Conservation (phyloP, 2,888 invertebrate genomes). For the Tribolium freemani region DNA sequence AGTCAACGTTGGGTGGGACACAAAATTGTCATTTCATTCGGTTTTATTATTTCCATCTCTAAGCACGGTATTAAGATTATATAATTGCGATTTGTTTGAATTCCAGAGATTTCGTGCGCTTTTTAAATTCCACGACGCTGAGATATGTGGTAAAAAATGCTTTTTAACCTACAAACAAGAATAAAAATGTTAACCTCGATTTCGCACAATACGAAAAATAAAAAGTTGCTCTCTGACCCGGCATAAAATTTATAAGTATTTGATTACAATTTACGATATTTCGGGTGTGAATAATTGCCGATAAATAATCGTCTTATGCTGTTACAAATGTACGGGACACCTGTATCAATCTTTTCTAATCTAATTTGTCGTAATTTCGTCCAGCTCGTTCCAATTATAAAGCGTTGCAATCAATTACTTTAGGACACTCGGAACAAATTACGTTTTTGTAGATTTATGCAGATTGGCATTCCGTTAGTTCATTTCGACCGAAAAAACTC, state of each 20-base stretch:
- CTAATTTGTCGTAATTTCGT: neutral
- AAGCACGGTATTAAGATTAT: slow-evolving; percentile 6
- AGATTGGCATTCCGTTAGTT: neutral
- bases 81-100: slow-evolving; percentile 14
- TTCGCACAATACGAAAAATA: slow-evolving; percentile 10
- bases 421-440: neutral
- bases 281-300: slow-evolving; percentile 14
- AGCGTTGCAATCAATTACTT: neutral
- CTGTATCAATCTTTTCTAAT: neutral
- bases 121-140: slow-evolving; percentile 6
- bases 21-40: neutral
- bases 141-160: neutral
- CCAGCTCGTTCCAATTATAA: neutral
- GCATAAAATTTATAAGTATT: neutral
- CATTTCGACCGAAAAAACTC: neutral
- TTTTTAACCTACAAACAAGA: neutral
- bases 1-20: neutral
- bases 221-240: slow-evolving; percentile 24
- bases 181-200: slow-evolving; percentile 4
- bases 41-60: neutral
- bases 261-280: slow-evolving; percentile 21
- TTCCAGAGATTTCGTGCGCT: slow-evolving; percentile 6
- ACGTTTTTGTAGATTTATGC: neutral
- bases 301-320: neutral
- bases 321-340: neutral